Evolutionary conservation across 2,888 invertebrate species (phyloP), one percentile per base, ranked within the genome.

Genomic region (Tinea semifulvella): DNA sequence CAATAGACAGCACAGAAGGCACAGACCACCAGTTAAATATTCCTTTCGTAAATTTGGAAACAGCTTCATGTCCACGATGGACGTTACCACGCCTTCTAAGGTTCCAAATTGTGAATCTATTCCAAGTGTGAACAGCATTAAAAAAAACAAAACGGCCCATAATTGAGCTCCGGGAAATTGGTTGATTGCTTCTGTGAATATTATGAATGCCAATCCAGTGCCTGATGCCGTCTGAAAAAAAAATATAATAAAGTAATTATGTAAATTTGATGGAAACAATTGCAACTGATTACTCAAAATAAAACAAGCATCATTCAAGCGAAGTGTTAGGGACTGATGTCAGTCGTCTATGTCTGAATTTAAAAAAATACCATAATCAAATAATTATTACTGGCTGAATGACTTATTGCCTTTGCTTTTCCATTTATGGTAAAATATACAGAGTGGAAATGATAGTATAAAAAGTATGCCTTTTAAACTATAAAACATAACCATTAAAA

Each of bases 51-150:
- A 72, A 64, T 94, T 94, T 0, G 96, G 96, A 61, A 96, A 94
- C 10, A 97, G 72, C 61, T 96, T 96, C 89, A 97, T 91, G 61
- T 98, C 98, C 35, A 96, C 94, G 48, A 98, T 88, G 1, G 96
- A 96, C 0, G 97, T 97, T 44, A 96, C 93, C 11, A 97, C 96
- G 3, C 97, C 97, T 68, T 98, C 97, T 14, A 98, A 73, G 0
- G 96, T 97, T 0, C 96, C 96, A 62, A 98, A 97, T 65, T 97
- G 97, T 0, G 96, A 97, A 68, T 97, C 98, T 50, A 98, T 95
- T 4, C 98, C 98, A 47, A 98, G 82, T 0, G 96, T 96, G 66
- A 98, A 94, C 25, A 98, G 85, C 98, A 98, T 98, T 43, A 97
- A 84, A 74, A 98, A 98, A 82, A 98, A 98, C 8, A 98, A 84